Evolutionary conservation across 2,113 vertebrate genomes (phyloP).

Genomic region (Carassius gibelio): DNA sequence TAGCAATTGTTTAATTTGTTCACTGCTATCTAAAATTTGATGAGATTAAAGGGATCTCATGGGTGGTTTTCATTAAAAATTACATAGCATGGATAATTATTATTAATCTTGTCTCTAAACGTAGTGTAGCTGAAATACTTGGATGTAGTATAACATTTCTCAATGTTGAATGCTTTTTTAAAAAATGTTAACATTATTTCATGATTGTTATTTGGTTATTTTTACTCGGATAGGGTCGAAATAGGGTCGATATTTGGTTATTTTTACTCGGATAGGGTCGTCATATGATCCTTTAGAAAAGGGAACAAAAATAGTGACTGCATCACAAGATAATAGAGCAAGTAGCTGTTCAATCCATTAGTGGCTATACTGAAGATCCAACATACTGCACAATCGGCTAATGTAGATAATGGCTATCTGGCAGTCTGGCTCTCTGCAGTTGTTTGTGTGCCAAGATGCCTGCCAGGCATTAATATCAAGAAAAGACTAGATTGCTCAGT

Average conservation of each 20-base stretch:
- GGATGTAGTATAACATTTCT: not conserved
- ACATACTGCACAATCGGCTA: constrained; percentile 37
- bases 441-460: constrained; percentile 21
- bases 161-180: too few relatives aligned
- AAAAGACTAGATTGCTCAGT: constrained; percentile 10
- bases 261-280: not conserved
- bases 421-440: constrained; percentile 34
- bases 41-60: not conserved
- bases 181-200: too few relatives aligned
- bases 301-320: constrained; percentile 29
- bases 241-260: not conserved
- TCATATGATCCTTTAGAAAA: constrained; percentile 24
- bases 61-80: not conserved
- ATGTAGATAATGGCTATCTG: constrained; percentile 52
- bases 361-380: constrained; percentile 31
- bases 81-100: not conserved
- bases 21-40: not conserved
- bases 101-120: not conserved
- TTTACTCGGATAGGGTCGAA: not conserved
- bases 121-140: not conserved
- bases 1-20: not conserved
- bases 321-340: constrained; percentile 24
- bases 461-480: constrained; percentile 19
- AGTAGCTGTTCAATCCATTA: constrained; percentile 46
- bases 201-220: not conserved